Conservation (phyloP, 2,888 invertebrate species). For the Agrilus cyanescens region DNA sequence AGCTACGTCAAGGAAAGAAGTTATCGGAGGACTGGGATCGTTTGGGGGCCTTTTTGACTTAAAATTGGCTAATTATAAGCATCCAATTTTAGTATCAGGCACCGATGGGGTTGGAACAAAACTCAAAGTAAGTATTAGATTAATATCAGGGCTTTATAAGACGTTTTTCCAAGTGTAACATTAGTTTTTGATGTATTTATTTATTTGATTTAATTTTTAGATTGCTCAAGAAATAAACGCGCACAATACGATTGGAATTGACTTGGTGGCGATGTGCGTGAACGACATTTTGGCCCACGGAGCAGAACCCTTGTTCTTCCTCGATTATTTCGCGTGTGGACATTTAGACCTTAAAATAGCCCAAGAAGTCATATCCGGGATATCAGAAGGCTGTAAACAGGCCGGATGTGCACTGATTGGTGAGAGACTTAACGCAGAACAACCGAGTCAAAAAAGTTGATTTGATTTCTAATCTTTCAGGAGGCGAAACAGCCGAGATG, state of each 20-base stretch:
- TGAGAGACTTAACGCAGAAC: conserved; percentile 36
- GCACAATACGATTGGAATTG: conserved; percentile 81
- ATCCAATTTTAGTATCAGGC: conserved; percentile 84
- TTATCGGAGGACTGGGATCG: conserved; percentile 74
- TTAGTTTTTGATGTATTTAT: not conserved
- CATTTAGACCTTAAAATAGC: conserved; percentile 67
- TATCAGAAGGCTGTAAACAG: conserved; percentile 75
- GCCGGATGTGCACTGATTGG: conserved; percentile 85
- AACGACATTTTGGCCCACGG: conserved; percentile 94
- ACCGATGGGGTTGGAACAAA: conserved; percentile 97
- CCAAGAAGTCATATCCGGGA: conserved; percentile 68
- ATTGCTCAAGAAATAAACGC: conserved; percentile 68
- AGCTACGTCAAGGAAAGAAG: conserved; percentile 66
- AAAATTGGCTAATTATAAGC: conserved; percentile 56
- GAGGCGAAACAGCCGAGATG: conserved; percentile 97
- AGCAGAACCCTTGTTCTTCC: conserved; percentile 89
- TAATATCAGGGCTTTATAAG: not conserved
- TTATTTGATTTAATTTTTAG: conserved; percentile 41
- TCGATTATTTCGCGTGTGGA: conserved; percentile 95
- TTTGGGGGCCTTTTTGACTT: conserved; percentile 91
- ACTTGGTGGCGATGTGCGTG: conserved; percentile 96
- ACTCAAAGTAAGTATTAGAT: conserved; percentile 53
- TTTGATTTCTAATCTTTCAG: conserved; percentile 34
- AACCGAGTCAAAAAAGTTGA: no score
- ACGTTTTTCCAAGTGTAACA: not conserved